Evolutionary conservation across 1,140 invertebrate genomes (phyloP), one percentile per base, ranked within the genome.

Genomic region (Drosophila nebulosa): DNA sequence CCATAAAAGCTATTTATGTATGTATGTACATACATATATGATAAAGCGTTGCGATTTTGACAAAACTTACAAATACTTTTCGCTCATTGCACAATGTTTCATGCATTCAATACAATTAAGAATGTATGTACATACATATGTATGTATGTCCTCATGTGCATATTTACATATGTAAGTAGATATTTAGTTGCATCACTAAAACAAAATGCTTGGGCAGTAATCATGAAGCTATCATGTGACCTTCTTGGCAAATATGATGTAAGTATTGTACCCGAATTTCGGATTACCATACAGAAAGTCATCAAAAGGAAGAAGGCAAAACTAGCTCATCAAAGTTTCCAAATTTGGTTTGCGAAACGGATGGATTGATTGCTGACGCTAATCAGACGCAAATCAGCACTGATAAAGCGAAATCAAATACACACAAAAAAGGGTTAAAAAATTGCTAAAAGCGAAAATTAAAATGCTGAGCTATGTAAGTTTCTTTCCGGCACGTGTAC

Each of bases 401-500:
- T 55, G 52, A 55, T 55, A 55, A 55, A 53, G 51, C 51, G 51
- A 53, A 30, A 53, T 46, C 18, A 46, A 46, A 46, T 46, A 46
- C 39, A 46, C 16, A 30, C 51, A 27, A 27, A 27, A 53, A 53
- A 30, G 26, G 26, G 24, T 53, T 30, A 22, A 27, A 14, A 52
- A 51, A n/a, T 5, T 51, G 21, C 46, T 14, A 36, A n/a, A 24
- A n/a, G 50, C 50, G 12, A 26, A 26, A 52, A 52, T 26, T n/a
- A 76, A 69, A 62, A 6, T 65, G 74, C 74, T 74, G 67, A 78
- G 52, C 55, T 16, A 32, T 26, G 64, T 39, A 21, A 18, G 39
- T 62, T 61, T 53, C 57, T 53, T 32, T 64, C n/a, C 66, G 70
- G 64, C 79, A 78, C 68, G 79, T 83, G 79, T 36, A 21, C 1